Conservation (phyloP, 2,797 vertebrate genomes). For the Ciconia nigra region DNA sequence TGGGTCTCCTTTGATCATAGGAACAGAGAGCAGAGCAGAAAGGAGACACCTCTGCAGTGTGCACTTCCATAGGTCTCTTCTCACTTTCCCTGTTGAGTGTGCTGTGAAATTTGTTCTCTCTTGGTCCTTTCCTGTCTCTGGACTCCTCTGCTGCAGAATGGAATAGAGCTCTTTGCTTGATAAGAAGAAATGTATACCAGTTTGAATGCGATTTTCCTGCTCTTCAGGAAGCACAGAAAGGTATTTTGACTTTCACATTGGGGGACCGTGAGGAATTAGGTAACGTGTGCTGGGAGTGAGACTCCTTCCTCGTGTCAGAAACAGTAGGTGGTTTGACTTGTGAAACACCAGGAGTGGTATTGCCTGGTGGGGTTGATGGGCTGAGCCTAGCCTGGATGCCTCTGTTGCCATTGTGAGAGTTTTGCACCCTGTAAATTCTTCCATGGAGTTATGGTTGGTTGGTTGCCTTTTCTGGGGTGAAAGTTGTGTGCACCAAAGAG, state of each 20-base stretch:
- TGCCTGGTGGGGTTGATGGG: not conserved
- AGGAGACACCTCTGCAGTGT: not conserved
- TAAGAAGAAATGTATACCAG: conserved; percentile 12
- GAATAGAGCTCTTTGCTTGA: conserved; percentile 20
- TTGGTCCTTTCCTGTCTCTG: not conserved
- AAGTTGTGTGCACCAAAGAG: not conserved
- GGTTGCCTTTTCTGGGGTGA: not conserved
- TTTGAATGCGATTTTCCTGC: conserved; percentile 53
- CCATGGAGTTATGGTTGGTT: not conserved
- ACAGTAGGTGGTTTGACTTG: not conserved
- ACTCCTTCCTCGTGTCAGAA: not conserved
- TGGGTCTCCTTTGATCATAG: conserved; percentile 51
- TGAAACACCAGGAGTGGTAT: not conserved
- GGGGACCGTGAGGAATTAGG: not conserved
- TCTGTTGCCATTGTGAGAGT: not conserved
- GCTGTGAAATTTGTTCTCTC: not conserved
- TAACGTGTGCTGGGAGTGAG: not conserved
- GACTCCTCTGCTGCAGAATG: conserved; percentile 29
- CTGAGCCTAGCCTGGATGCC: not conserved
- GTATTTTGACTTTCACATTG: conserved; percentile 42
- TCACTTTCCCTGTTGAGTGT: not conserved
- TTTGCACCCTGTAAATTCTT: not conserved
- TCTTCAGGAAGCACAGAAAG: conserved; percentile 59
- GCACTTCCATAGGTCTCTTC: not conserved
- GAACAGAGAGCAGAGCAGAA: conserved; percentile 47